phyloP scores from a whole-genome alignment of 1,140 invertebrate species.

The Ips typographus region DNA sequence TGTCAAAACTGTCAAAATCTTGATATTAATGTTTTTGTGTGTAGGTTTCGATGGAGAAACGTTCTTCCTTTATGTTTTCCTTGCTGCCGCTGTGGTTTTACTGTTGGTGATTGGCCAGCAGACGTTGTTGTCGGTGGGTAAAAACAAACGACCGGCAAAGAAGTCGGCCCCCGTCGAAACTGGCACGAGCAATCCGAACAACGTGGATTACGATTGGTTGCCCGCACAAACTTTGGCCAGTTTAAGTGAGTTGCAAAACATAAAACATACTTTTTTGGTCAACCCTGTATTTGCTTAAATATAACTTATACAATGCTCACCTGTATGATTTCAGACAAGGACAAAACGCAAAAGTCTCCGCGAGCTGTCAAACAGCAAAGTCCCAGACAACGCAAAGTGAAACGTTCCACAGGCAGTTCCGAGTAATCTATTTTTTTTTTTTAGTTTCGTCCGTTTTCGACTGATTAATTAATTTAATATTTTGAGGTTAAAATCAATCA shows the following conservation, averaged over 20 bases:
- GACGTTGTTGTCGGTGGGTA: conserved; percentile 77
- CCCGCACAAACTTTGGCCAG: conserved; percentile 85
- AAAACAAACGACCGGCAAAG: conserved; percentile 59
- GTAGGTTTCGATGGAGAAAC: conserved; percentile 92
- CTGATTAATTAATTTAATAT: too few relatives aligned
- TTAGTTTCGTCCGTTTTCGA: too few relatives aligned
- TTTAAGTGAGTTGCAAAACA: conserved; percentile 67
- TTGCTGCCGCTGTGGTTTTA: conserved; percentile 85
- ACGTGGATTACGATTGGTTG: conserved; percentile 98
- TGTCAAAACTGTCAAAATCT: background rate
- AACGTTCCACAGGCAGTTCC: conserved; percentile 60
- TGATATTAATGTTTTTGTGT: conserved; percentile 4
- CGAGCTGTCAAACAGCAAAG: conserved; percentile 58
- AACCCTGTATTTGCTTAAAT: too few relatives aligned
- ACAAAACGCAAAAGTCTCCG: conserved; percentile 52
- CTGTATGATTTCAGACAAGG: conserved; percentile 48
- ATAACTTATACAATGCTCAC: background rate
- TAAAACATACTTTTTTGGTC: background rate
- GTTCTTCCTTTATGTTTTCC: conserved; percentile 94
- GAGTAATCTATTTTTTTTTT: background rate
- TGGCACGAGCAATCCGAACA: conserved; percentile 82
- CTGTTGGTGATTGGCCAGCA: conserved; percentile 89
- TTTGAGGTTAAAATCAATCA: too few relatives aligned
- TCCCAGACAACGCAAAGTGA: conserved; percentile 71
- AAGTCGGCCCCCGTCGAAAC: conserved; percentile 70